Evolutionary conservation across 2,113 vertebrate genomes (phyloP), one percentile per base, ranked within the genome.

Genomic region (Gorsachius goisagi): DNA sequence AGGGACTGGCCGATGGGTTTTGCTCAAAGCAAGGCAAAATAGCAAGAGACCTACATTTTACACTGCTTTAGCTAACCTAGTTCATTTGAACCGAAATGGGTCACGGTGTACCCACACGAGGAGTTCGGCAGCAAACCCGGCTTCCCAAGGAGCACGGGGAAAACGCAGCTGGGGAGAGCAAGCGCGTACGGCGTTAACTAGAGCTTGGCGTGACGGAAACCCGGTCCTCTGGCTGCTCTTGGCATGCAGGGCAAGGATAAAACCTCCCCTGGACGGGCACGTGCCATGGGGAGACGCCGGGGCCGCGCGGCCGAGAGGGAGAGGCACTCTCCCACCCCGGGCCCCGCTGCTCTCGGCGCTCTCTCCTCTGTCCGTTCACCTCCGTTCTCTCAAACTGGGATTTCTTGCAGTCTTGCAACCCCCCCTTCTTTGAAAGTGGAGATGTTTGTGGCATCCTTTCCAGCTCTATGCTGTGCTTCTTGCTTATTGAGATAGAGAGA

Each of bases 61-160:
- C 77, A 76, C n/a, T 39, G 62, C 87, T 96, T 73, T 94, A 96
- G 87, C 93, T 96, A 93, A 96, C 95, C 94, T 91, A 95, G 89
- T 95, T 97, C 85, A 79, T 69, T 89, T 96, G 93, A 92, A 90
- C 76, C 44, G 86, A 97, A 97, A 58, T 96, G 89, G 96, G 96
- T 97, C 96, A 83, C 81, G 15, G 69, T 97, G 96, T 97, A 97
- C 96, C 94, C 93, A 91, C 89, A 85, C 71, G 50, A 91, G 69
- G 91, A 94, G 94, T 89, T 96, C 94, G 88, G 89, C 89, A 91
- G 87, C 85, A 79, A 94, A 89, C 62, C 84, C 7, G 2, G 30
- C 94, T 96, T 96, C 91, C 91, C 67, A 95, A 76, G 60, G 94
- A 85, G 78, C 33, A 41, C 35, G 79, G 84, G 84, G 91, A 76